Conservation (phyloP, 2,797 vertebrate genomes). For the Pangasius sanitwongsei region DNA sequence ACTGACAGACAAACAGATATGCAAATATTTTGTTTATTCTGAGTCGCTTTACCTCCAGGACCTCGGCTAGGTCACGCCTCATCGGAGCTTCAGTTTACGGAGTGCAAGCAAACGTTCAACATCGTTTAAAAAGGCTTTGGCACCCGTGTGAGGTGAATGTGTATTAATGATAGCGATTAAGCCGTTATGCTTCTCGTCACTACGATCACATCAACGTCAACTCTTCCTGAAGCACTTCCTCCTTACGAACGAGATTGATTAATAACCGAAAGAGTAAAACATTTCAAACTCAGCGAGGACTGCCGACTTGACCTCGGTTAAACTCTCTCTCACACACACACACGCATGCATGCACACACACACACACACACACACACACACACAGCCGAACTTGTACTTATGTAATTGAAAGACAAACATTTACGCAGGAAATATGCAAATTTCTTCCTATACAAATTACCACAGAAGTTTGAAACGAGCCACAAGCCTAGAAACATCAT, state of each 20-base stretch:
- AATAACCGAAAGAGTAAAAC: neutral
- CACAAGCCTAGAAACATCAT: neutral
- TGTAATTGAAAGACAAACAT: neutral
- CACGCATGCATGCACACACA: neutral
- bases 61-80: neutral
- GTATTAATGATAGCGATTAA: neutral
- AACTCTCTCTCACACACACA: neutral
- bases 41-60: neutral
- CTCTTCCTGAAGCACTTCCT: neutral
- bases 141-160: neutral
- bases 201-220: neutral
- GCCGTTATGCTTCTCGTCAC: neutral
- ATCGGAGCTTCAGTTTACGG: neutral
- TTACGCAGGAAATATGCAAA: neutral
- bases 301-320: neutral
- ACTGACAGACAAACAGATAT: neutral
- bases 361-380: neutral
- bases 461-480: neutral
- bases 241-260: neutral
- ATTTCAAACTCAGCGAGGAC: neutral
- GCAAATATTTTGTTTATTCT: neutral
- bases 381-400: neutral
- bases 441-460: neutral
- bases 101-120: neutral
- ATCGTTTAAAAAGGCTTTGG: neutral